Conservation (phyloP, 2,797 vertebrate species). For the Pseudocheirus occidentalis region DNA sequence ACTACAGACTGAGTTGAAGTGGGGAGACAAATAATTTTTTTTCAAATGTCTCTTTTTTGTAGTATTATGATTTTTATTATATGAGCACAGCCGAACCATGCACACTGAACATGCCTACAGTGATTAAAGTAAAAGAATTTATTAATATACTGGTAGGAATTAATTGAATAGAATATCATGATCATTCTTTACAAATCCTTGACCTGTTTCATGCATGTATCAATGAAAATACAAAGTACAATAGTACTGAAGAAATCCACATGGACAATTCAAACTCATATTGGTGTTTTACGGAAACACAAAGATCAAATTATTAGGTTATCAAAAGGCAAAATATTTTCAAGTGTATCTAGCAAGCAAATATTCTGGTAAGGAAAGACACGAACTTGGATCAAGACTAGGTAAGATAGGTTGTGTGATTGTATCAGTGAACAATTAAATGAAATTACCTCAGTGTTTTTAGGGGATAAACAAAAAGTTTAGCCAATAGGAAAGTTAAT, state of each 20-base stretch:
- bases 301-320: neutral
- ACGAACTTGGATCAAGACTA: neutral
- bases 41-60: too few species aligned
- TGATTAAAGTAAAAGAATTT: neutral
- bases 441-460: constrained; percentile 5
- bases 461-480: neutral
- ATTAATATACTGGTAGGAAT: neutral
- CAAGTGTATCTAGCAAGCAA: neutral
- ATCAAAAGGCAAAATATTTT: neutral
- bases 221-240: neutral
- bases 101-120: neutral
- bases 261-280: neutral
- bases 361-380: neutral
- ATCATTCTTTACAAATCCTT: neutral
- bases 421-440: neutral
- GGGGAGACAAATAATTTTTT: neutral
- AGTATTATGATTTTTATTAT: neutral
- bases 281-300: neutral
- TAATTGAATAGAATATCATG: neutral
- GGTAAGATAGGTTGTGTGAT: neutral
- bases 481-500: neutral
- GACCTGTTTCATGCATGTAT: neutral
- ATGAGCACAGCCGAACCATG: neutral
- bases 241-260: neutral
- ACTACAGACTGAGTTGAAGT: neutral